These are phyloP conservation scores for Vireo griseus DNA, from an alignment of 2,797 vertebrate genomes.

Conservation along the genomic window DNA sequence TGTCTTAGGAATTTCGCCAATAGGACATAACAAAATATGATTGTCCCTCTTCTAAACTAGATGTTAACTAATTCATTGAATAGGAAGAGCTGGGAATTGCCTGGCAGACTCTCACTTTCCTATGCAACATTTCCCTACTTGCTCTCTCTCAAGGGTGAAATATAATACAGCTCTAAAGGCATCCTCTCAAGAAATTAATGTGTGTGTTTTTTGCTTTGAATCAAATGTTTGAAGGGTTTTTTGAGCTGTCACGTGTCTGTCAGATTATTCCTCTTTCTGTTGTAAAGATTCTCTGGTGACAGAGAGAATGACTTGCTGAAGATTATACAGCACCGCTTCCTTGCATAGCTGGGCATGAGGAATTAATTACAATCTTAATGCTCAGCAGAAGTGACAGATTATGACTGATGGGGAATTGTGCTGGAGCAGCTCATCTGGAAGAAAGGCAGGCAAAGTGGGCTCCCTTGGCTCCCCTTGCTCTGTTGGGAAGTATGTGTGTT, in stretches of 20 bases:
- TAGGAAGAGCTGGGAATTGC: background rate
- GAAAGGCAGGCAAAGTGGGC: background rate
- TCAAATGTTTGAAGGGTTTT: background rate
- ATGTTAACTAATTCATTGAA: background rate
- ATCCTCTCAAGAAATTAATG: background rate
- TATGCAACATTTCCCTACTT: background rate
- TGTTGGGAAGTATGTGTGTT: background rate
- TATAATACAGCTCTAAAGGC: background rate
- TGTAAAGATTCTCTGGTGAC: slow-evolving; percentile 34
- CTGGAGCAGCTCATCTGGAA: background rate
- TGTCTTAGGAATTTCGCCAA: background rate
- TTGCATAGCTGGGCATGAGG: background rate
- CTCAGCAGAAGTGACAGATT: slow-evolving; percentile 21
- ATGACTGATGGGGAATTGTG: background rate
- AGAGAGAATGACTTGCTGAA: background rate
- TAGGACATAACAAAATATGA: background rate
- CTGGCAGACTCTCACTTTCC: background rate
- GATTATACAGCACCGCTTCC: background rate
- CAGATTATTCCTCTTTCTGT: slow-evolving; percentile 7
- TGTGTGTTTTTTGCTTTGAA: background rate
- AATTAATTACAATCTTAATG: slow-evolving; percentile 29
- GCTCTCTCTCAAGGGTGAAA: background rate
- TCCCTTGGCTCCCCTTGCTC: background rate
- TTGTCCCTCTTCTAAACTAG: background rate
- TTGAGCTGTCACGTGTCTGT: slow-evolving; percentile 49